Base-by-base conservation (phyloP, 2,113 vertebrate genomes). In the Deroptyus accipitrinus region DNA sequence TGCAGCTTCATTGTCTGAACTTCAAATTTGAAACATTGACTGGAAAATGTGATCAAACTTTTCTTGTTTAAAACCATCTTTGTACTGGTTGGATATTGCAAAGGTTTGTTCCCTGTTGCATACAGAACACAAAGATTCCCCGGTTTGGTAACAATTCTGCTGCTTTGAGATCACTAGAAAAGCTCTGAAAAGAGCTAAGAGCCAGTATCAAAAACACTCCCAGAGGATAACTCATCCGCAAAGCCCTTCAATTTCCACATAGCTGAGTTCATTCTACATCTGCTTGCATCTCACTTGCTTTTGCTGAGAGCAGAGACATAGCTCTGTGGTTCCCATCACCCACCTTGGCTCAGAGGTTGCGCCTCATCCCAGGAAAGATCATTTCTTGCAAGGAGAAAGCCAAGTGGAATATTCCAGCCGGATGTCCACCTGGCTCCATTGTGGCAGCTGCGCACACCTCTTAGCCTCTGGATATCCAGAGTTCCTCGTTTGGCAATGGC, bases 351-450 rank as follows among this genome's bases (percentile, higher is more conserved):
- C 64, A 99, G 97, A 7, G 99, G 98, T 61, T 98, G 98, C 2
- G 98, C 95, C 89, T 99, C 98, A 27, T 97, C 97, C 99, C 99
- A 99, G 83, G 96, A 96, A 80, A 99, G 97, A 35, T 98, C 94
- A 96, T 98, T 98, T 37, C 98, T 98, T 68, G 98, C 98, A 66
- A 99, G 97, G 35, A 99, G 97, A 95, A 99, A 99, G 68, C 98
- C 98, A 25, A 99, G 92, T 5, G 98, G 99, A 35, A 99, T 98
- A 92, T 98, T 99, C 99, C 99, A 99, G 81, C 99, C 99, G 2
- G 98, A 98, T 2, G 99, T 99, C 98, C 98, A 99, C 10, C 98
- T 97, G 55, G 98, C 98, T 59, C 98, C 99, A 14, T 93, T 98
- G 97, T 99, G 99, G 92, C 99, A 99, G 94, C 98, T 99, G 84